phyloP scores from a whole-genome alignment of 2,888 invertebrate genomes.

The Iselma pallidipennis region DNA sequence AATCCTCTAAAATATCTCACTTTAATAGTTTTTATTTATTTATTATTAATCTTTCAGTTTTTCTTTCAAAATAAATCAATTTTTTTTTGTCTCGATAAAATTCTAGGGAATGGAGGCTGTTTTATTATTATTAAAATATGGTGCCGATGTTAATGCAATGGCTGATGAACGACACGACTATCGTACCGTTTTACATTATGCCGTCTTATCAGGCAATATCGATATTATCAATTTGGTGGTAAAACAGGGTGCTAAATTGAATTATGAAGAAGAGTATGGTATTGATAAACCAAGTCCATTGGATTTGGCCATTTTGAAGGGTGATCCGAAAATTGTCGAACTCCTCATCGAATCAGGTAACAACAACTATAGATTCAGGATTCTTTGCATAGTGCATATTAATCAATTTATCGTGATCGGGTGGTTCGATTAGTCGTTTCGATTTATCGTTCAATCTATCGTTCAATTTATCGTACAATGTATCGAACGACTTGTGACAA shows the following conservation, averaged over 20 bases:
- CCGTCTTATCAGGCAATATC: conserved; percentile 76
- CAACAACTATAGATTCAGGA: background rate
- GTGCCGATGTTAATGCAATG: conserved; percentile 85
- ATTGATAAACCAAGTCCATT: conserved; percentile 71
- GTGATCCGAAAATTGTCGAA: conserved; percentile 72
- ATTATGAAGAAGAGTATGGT: conserved; percentile 63
- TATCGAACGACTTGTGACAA: too few species aligned
- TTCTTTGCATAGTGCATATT: too few species aligned
- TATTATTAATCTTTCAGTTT: background rate
- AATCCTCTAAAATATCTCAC: too few species aligned
- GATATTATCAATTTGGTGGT: conserved; percentile 78
- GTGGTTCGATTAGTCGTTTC: too few species aligned
- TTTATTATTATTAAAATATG: conserved; percentile 73
- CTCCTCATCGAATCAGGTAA: conserved; percentile 72
- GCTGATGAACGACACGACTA: conserved; percentile 85
- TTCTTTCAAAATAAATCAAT: background rate
- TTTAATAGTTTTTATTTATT: too few species aligned
- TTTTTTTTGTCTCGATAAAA: conserved; percentile 13
- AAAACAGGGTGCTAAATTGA: conserved; percentile 78
- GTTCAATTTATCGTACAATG: too few species aligned
- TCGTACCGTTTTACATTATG: conserved; percentile 84
- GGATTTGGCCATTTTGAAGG: conserved; percentile 83
- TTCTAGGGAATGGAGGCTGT: conserved; percentile 75
- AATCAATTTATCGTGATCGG: too few species aligned
- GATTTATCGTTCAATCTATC: too few species aligned